Percentiles rank a stretch among this genome's conserved stretches.
These are phyloP conservation scores for Gobius niger DNA, from an alignment of 2,113 vertebrate species.

Conservation along the genomic window DNA sequence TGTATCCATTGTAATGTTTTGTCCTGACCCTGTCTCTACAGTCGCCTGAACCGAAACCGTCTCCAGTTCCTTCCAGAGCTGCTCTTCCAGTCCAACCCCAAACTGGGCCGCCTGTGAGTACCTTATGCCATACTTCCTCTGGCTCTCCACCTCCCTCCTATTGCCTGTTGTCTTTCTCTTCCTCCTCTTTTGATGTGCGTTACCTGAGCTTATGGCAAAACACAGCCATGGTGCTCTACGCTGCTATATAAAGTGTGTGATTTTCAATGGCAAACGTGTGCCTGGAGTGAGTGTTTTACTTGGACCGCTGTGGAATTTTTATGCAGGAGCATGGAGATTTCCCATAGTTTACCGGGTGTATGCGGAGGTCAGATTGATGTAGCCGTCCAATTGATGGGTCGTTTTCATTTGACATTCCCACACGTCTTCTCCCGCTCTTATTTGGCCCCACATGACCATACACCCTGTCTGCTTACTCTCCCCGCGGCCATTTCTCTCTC, in stretches of 20 bases:
- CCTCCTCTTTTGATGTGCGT: conserved; percentile 50
- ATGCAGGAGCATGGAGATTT: conserved; percentile 63
- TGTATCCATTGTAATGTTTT: conserved; percentile 7
- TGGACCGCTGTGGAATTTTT: conserved; percentile 66
- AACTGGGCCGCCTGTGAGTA: conserved; percentile 96
- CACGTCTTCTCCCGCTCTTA: conserved; percentile 16
- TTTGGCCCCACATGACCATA: conserved; percentile 32
- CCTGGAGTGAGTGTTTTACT: conserved; percentile 70
- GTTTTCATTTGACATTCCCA: conserved; percentile 54
- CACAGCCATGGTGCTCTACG: conserved; percentile 52
- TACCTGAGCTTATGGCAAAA: conserved; percentile 59
- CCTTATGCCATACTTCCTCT: conserved; percentile 24
- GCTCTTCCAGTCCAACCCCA: conserved; percentile 95
- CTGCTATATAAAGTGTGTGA: conserved; percentile 28
- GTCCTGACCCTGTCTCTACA: conserved; percentile 53
- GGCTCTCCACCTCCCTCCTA: conserved; percentile 8
- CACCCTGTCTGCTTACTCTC: conserved; percentile 23
- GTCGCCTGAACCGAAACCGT: conserved; percentile 97
- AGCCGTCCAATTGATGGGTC: conserved; percentile 39
- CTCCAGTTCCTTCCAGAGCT: conserved; percentile 94
- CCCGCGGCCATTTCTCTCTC: conserved; percentile 23
- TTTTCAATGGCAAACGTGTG: conserved; percentile 64
- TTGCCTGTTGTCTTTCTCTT: conserved; percentile 11
- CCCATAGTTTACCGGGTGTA: conserved; percentile 53
- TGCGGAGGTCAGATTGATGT: conserved; percentile 51